Conservation (phyloP, 1,140 invertebrate species). For the Thrips palmi region DNA sequence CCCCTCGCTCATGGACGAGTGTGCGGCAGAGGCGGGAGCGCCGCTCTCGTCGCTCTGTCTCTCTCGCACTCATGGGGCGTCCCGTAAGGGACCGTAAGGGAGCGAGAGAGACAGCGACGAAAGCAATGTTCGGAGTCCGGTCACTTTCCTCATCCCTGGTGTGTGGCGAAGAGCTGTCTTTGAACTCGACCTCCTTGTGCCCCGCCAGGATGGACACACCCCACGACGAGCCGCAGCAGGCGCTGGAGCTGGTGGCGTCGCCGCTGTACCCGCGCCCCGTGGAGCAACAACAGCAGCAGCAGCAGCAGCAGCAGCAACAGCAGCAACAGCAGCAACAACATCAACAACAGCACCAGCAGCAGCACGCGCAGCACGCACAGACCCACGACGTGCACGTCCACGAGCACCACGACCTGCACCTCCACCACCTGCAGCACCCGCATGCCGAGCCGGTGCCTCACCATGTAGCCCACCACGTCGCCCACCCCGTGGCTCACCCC, state of each 20-base stretch:
- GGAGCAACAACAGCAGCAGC: neutral
- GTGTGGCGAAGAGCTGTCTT: neutral
- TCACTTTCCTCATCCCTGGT: neutral
- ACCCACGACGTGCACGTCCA: neutral
- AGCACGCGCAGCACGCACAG: neutral
- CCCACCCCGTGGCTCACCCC: neutral
- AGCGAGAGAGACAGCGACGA: neutral
- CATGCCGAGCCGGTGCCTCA: neutral
- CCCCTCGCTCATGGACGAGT: no score
- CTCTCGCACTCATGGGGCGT: no score
- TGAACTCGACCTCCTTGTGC: neutral
- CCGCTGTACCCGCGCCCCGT: no score
- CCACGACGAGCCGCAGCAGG: neutral
- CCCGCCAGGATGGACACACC: neutral
- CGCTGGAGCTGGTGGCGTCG: no score
- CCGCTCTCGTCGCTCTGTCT: no score
- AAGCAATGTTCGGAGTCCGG: neutral
- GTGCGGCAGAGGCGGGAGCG: no score
- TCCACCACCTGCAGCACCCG: neutral
- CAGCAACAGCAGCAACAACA: neutral
- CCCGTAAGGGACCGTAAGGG: no score
- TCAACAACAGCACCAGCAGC: neutral
- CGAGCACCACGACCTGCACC: neutral
- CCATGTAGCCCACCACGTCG: neutral
- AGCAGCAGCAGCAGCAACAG: neutral